Base-by-base conservation (phyloP, 2,797 vertebrate genomes). In the Manis javanica region DNA sequence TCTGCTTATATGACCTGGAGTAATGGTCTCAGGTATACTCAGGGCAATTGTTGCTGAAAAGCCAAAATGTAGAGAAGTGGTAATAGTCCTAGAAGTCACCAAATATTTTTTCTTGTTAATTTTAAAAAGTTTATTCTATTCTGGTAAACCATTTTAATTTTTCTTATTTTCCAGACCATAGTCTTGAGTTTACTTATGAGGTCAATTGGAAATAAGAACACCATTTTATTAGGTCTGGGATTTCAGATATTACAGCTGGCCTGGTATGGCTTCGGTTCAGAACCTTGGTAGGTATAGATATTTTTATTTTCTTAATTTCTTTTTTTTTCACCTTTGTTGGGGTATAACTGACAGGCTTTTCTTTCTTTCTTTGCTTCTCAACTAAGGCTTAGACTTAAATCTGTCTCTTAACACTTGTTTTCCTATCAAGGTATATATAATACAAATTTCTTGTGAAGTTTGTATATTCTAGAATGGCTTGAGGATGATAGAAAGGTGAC, bases 131-230 rank as follows among this genome's bases (percentile, higher is more conserved):
- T 91, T 66, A 84, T 83, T 96, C 51, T 23, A 59, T 87, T 94
- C n/a, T 39, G 4, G 85, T 75, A 61, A 92, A 53, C 24, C 26
- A 23, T 96, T 68, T 46, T 77, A 15, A 9, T 89, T 49, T 75
- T 96, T 95, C 34, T 87, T 69, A 37, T 74, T 19, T 49, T 37
- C 11, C 96, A 99, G 99, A 99, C 99, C 49, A 98, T 99, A 97
- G 99, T 99, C 93, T 98, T 99, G 97, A 99, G 99, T 98, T 99
- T 99, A 97, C 99, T 99, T 53, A 99, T 99, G 99, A 98, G 99
- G 21, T 99, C 99, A 92, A 99, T 99, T 97, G 99, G 99, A 97
- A 99, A 99, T 97, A 99, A 99, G 98, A 99, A 99, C 82, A 99
- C 99, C 75, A 99, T 99, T 97, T 97, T 99, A 4, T 97, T 99